Evolutionary conservation across 2,113 vertebrate species (phyloP).

Genomic region (Rhynchopsitta pachyrhyncha): DNA sequence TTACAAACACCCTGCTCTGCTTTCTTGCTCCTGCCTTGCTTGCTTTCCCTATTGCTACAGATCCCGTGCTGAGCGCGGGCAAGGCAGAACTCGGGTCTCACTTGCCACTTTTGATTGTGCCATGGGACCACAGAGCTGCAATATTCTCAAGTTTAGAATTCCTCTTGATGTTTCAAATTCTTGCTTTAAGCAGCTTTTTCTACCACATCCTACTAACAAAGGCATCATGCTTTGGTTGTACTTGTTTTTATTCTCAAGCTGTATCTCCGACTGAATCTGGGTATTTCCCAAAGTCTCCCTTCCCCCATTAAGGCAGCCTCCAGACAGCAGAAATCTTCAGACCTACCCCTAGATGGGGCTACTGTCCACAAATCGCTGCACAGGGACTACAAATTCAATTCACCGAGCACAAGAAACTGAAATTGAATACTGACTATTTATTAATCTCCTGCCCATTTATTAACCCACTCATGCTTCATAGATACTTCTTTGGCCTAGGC

Average conservation of each 20-base stretch:
- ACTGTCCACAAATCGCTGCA: not conserved
- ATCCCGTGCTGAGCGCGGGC: fast-evolving
- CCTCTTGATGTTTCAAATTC: not conserved
- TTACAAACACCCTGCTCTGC: not conserved
- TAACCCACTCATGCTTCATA: constrained; percentile 47
- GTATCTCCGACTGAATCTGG: not conserved
- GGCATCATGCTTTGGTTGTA: not conserved
- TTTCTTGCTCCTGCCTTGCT: not conserved
- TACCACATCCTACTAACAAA: not conserved
- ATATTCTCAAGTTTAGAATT: not conserved
- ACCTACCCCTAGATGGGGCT: constrained; percentile 74
- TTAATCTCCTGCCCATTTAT: constrained; percentile 59
- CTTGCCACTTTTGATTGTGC: not conserved
- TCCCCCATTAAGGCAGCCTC: not conserved
- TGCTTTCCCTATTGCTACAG: not conserved
- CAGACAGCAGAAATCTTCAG: not conserved
- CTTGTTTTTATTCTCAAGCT: not conserved
- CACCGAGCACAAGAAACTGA: not conserved
- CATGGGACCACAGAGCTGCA: not conserved
- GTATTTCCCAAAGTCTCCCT: not conserved
- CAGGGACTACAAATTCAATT: not conserved
- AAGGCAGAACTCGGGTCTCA: not conserved
- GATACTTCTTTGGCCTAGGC: not conserved
- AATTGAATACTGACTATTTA: constrained; percentile 62
- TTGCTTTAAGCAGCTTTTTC: not conserved